Evolutionary conservation across 2,113 vertebrate species (phyloP), one percentile per base, ranked within the genome.

Genomic region (Phyllostomus hastatus): DNA sequence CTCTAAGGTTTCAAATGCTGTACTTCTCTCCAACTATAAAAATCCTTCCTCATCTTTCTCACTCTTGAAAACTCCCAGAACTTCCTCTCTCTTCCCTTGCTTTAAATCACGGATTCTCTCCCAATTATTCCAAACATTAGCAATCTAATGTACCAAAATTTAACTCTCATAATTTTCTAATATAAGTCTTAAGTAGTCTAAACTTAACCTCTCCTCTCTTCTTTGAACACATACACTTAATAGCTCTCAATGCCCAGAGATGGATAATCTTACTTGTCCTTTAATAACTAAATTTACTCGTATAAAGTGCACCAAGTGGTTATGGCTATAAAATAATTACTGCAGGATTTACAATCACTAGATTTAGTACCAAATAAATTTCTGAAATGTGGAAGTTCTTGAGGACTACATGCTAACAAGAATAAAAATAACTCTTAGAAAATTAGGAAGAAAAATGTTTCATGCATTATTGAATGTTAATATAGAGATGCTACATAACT

Each of bases 41-140:
- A 61, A 41, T 79, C 43, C 38, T 52, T 75, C 41, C 3, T 90
- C 41, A 90, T 69, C 17, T 80, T 86, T 83, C 50, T 90, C 48
- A 84, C 38, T 90, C 15, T 57, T 93, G 64, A 83, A 90, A 91
- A 90, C 19, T 80, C 20, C 80, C 28, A 91, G 61, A 88, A 91
- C 0, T 8, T 84, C 70, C 16, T 87, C 12, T 96, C 17, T 88
- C 4, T 43, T 72, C 31, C 50, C 20, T 54, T 70, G 15, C 8
- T 22, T 90, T 93, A 91, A 69, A 14, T 76, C 61, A 87, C 1
- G 22, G 20, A 67, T 83, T 92, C 54, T 88, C 41, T 57, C 17
- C 24, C 67, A 91, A 35, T 70, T 57, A 26, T 52, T 26, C 1
- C 14, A 78, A 92, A 66, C 4, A 48, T n/a, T 69, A 64, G 31